Percentiles rank a stretch among this genome's conserved stretches.
These are phyloP conservation scores for Metridium senile DNA, from an alignment of 92 coral and sea anemone species.

Conservation along the genomic window DNA sequence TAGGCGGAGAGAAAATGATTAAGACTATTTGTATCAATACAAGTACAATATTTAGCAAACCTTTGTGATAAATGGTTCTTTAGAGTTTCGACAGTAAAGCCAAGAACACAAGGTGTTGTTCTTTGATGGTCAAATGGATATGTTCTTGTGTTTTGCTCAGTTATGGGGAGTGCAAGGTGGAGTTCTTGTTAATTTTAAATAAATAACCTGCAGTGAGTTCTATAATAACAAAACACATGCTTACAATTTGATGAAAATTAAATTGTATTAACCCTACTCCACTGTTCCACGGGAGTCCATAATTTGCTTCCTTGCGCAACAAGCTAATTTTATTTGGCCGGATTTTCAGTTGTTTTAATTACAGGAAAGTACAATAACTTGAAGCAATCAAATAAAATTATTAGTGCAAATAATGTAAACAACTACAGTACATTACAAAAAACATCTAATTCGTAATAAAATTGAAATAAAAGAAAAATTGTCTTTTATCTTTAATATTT, in stretches of 20 bases:
- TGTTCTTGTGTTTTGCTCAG: constrained; percentile 23
- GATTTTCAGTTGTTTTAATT: neutral
- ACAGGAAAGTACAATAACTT: constrained; percentile 4
- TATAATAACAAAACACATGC: constrained; percentile 78
- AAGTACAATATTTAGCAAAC: neutral
- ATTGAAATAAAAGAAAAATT: neutral
- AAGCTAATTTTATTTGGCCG: constrained; percentile 3
- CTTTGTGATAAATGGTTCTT: too few species aligned
- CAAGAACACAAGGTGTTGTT: neutral
- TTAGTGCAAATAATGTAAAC: neutral
- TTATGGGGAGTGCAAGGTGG: constrained; percentile 56
- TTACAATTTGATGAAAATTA: constrained; percentile 73
- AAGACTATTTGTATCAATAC: neutral
- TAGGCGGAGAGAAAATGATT: constrained; percentile 17
- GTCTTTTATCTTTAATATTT: neutral
- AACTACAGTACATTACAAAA: neutral
- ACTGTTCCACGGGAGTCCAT: constrained; percentile 1
- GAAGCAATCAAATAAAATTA: neutral
- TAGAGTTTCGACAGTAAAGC: neutral
- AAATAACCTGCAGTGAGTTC: constrained; percentile 61
- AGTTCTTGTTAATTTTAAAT: constrained; percentile 77
- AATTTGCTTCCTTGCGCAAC: neutral
- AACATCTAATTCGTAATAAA: neutral
- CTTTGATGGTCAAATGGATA: neutral
- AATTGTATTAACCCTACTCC: constrained; percentile 64